phyloP scores from a whole-genome alignment of 2,888 invertebrate genomes.

The Morinoia aosen region DNA sequence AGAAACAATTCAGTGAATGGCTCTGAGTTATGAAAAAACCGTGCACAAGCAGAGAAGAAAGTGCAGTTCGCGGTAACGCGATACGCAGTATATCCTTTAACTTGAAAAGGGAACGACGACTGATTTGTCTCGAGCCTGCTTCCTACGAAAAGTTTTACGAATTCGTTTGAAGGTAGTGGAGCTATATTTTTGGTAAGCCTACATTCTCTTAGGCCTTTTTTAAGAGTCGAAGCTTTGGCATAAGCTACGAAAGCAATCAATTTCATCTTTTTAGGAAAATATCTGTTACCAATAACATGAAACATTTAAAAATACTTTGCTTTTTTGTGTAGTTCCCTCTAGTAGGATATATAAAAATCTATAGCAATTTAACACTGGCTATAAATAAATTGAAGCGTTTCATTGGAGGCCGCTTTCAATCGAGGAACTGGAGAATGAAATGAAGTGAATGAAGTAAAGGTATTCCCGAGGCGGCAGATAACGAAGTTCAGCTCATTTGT shows the following conservation, averaged over 20 bases:
- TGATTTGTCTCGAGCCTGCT: neutral
- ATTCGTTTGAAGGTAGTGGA: neutral
- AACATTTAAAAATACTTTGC: neutral
- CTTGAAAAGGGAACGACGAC: neutral
- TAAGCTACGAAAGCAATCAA: neutral
- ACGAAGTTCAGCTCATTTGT: neutral
- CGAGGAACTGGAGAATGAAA: neutral
- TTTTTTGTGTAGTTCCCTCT: neutral
- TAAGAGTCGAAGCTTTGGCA: neutral
- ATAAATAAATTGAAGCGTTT: neutral
- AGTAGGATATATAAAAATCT: neutral
- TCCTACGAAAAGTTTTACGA: neutral
- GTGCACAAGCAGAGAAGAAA: neutral
- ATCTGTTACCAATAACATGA: neutral
- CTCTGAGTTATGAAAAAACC: neutral
- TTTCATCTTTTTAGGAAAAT: neutral
- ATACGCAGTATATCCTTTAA: neutral
- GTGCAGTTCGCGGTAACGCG: too few species aligned
- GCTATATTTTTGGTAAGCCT: neutral
- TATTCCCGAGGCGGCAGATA: conserved; percentile 1
- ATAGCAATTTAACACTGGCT: neutral
- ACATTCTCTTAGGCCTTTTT: neutral
- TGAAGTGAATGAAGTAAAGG: neutral
- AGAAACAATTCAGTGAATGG: neutral
- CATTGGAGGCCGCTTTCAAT: neutral